Conservation (phyloP, 2,113 vertebrate genomes). For the Vimba vimba region DNA sequence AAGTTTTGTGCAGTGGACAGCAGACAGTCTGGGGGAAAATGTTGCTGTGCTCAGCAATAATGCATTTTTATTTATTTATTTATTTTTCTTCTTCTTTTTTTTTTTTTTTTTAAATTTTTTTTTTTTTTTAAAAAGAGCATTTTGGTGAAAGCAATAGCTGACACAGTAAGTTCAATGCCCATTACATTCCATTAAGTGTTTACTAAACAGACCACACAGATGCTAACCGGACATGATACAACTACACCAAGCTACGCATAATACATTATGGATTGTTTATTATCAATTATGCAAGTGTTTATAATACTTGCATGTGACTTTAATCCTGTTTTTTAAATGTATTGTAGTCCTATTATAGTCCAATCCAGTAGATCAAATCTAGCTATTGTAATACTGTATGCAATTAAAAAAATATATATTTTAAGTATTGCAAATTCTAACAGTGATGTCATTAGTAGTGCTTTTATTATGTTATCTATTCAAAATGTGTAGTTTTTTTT, state of each 20-base stretch:
- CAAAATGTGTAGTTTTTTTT: not conserved
- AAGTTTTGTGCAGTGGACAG: not conserved
- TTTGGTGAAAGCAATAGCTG: conserved; percentile 26
- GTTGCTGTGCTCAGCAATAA: conserved; percentile 13
- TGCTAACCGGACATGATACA: conserved; percentile 5
- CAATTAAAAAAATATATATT: not conserved
- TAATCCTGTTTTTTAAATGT: not conserved
- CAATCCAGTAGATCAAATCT: not conserved
- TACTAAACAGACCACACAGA: conserved; percentile 22
- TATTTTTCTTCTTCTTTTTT: not conserved
- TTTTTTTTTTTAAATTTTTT: no score
- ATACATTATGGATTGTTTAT: conserved; percentile 18
- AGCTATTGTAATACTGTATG: not conserved
- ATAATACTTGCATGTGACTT: not conserved
- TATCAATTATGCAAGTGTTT: conserved; percentile 17
- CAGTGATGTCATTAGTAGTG: not conserved
- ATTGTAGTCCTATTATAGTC: no score
- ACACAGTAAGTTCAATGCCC: not conserved
- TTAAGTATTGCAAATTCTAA: not conserved
- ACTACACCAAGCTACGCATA: conserved; percentile 4
- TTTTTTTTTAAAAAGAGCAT: not conserved
- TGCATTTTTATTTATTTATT: no score
- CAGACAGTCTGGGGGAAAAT: conserved; percentile 21
- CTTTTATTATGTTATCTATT: not conserved
- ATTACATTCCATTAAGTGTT: conserved; percentile 30